Conservation (phyloP, 2,888 invertebrate species). For the Stenurella melanura region DNA sequence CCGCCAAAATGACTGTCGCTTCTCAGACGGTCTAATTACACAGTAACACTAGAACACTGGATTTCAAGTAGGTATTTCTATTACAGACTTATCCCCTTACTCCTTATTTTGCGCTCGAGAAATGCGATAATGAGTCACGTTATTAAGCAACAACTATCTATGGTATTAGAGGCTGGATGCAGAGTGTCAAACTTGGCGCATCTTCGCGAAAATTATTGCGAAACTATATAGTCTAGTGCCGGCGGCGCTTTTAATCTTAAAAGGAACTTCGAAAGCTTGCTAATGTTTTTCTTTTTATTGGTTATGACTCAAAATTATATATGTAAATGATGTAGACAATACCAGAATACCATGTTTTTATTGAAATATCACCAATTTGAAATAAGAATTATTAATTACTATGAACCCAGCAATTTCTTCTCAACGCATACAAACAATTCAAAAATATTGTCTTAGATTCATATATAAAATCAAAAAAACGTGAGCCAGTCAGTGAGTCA, state of each 20-base stretch:
- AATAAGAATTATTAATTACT: too few species aligned
- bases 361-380: too few species aligned
- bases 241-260: not conserved
- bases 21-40: constrained; percentile 52
- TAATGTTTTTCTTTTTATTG: not conserved
- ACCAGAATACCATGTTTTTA: too few species aligned
- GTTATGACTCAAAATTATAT: too few species aligned
- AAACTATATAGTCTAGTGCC: not conserved
- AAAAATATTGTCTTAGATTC: too few species aligned
- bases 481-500: too few species aligned
- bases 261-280: not conserved
- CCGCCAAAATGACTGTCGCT: constrained; percentile 39
- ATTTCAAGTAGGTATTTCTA: constrained; percentile 52
- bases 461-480: too few species aligned
- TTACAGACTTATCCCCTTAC: constrained; percentile 50
- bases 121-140: constrained; percentile 44
- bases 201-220: constrained; percentile 4
- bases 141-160: constrained; percentile 37
- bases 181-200: constrained; percentile 13
- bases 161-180: constrained; percentile 25
- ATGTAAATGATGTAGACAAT: too few species aligned
- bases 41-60: constrained; percentile 48
- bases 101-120: constrained; percentile 42
- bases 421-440: too few species aligned
- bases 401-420: too few species aligned